phyloP scores from a whole-genome alignment of 2,113 vertebrate genomes.

The Psammodynastes pulverulentus region DNA sequence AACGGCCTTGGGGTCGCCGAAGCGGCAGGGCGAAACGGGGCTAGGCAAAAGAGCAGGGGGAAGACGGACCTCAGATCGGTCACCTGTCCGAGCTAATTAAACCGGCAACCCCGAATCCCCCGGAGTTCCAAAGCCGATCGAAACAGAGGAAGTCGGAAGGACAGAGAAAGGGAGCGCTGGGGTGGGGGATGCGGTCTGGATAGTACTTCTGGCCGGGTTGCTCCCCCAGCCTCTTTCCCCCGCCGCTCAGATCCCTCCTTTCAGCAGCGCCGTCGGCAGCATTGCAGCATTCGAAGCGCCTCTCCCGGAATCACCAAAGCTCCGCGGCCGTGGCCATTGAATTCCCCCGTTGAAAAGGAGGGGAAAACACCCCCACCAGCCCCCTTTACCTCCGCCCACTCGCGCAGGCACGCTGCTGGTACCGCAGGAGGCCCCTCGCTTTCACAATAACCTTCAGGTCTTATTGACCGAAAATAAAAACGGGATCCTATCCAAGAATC shows the following conservation, averaged over 20 bases:
- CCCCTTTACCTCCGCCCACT: not conserved
- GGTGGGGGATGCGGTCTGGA: not conserved
- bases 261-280: not conserved
- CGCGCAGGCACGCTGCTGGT: not conserved
- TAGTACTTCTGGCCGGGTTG: no score
- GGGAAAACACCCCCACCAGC: not conserved
- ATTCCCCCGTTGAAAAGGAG: not conserved
- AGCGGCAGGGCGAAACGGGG: not conserved
- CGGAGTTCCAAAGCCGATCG: not conserved
- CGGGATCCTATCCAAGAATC: not conserved
- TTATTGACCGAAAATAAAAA: not conserved
- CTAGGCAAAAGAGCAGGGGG: no score
- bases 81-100: not conserved
- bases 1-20: not conserved
- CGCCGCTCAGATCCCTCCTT: not conserved
- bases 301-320: not conserved
- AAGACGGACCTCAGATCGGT: not conserved
- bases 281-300: not conserved
- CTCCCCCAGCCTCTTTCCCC: not conserved
- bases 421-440: slow-evolving; percentile 25
- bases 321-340: not conserved
- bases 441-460: slow-evolving; percentile 13
- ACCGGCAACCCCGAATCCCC: not conserved
- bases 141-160: not conserved
- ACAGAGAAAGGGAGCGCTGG: not conserved